phyloP scores from a whole-genome alignment of 2,113 vertebrate genomes.

The Laticauda colubrina region DNA sequence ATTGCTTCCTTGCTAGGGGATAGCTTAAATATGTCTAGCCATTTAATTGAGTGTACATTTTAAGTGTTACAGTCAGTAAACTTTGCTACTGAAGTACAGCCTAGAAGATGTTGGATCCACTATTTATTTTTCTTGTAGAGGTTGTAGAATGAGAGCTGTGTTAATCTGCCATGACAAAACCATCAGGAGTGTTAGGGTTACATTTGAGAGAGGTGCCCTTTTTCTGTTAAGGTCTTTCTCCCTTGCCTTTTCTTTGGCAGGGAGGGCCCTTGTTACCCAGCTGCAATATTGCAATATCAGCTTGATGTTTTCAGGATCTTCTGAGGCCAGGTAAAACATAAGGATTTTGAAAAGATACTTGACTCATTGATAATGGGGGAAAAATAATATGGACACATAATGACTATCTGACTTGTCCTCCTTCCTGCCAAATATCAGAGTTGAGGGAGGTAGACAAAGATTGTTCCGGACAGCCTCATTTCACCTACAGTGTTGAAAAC shows the following conservation, averaged over 20 bases:
- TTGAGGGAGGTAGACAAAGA: background rate
- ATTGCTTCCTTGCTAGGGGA: background rate
- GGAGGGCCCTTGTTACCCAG: background rate
- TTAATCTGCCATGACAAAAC: background rate
- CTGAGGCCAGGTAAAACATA: background rate
- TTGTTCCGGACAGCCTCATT: background rate
- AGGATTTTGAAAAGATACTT: background rate
- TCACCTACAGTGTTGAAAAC: background rate
- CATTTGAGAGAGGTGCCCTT: background rate
- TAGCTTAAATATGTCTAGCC: background rate
- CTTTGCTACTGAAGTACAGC: background rate
- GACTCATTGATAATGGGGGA: background rate
- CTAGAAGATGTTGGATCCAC: background rate
- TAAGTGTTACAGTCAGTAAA: background rate
- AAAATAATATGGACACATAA: background rate
- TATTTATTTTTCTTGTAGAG: fast-evolving
- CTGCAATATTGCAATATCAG: background rate
- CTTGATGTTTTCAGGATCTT: background rate
- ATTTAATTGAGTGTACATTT: background rate
- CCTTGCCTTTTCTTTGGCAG: background rate
- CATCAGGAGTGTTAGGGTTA: background rate
- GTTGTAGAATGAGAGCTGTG: background rate
- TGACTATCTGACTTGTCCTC: background rate
- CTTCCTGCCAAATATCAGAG: background rate
- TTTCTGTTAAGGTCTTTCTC: background rate